Evolutionary conservation across 2,797 vertebrate species (phyloP).

Genomic region (Pipistrellus pipistrellus): DNA sequence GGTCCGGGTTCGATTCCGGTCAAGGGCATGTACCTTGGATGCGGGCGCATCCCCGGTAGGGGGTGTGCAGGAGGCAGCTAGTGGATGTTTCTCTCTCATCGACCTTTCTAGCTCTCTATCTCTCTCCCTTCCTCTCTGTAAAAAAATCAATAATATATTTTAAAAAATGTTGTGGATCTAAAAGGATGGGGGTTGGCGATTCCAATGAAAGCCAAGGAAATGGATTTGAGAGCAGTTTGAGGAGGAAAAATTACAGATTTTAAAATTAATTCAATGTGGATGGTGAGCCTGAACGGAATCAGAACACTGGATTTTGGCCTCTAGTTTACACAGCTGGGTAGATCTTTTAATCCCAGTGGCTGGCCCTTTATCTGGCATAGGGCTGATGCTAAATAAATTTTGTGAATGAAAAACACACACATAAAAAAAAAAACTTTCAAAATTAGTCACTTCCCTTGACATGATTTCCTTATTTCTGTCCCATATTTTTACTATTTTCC

Average conservation of each 20-base stretch:
- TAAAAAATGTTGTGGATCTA: neutral
- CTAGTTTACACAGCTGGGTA: neutral
- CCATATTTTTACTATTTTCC: neutral
- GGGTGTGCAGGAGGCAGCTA: too few species aligned
- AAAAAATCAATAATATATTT: too few species aligned
- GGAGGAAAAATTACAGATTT: neutral
- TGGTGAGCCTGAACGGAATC: neutral
- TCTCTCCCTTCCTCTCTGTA: too few species aligned
- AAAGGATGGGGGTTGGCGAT: neutral
- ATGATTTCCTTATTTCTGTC: slow-evolving; percentile 42
- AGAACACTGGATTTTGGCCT: neutral
- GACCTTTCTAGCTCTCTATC: too few species aligned
- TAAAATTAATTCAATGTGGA: neutral
- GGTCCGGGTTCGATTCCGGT: too few species aligned
- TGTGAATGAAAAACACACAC: neutral
- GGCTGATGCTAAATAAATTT: neutral
- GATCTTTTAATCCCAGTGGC: neutral
- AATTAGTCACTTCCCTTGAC: neutral
- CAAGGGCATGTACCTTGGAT: too few species aligned
- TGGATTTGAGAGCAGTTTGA: neutral
- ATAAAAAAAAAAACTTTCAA: neutral
- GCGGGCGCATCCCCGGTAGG: too few species aligned
- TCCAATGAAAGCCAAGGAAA: neutral
- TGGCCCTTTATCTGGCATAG: neutral
- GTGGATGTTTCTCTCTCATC: too few species aligned